Evolutionary conservation across 2,113 vertebrate species (phyloP).

Genomic region (Corythornis madagascariensis): DNA sequence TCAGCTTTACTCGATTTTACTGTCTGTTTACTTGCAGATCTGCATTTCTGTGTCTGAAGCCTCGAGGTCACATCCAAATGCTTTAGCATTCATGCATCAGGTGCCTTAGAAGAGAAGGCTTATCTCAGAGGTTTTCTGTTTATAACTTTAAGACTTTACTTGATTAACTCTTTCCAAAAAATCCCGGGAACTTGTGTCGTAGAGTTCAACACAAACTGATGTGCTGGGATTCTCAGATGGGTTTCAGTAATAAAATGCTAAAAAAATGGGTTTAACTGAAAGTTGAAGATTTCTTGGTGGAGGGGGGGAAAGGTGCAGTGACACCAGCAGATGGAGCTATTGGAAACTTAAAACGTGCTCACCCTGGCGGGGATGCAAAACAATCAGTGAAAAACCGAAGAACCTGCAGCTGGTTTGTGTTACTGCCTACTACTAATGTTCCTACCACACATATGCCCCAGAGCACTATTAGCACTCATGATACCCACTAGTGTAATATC

Average conservation of each 20-base stretch:
- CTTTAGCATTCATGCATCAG: neutral
- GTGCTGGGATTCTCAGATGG: neutral
- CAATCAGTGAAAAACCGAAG: neutral
- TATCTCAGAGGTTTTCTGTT: neutral
- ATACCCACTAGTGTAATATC: neutral
- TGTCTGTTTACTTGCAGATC: neutral
- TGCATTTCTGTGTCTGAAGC: neutral
- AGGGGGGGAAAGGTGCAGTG: neutral
- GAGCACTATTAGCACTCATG: neutral
- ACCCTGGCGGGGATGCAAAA: neutral
- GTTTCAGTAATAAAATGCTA: neutral
- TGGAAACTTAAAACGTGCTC: neutral
- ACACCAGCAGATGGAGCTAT: constrained; percentile 63
- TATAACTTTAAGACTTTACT: neutral
- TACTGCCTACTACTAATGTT: neutral
- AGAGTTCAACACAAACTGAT: neutral
- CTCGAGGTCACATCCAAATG: neutral
- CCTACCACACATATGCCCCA: neutral
- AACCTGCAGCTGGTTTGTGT: neutral
- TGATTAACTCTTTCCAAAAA: neutral
- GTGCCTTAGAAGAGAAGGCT: neutral
- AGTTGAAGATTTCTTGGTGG: neutral
- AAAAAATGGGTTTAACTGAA: neutral
- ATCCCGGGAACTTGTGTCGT: neutral
- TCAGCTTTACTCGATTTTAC: neutral